These are phyloP conservation scores for Nephrotoma appendiculata DNA, from an alignment of 2,888 invertebrate genomes.

Conservation along the genomic window DNA sequence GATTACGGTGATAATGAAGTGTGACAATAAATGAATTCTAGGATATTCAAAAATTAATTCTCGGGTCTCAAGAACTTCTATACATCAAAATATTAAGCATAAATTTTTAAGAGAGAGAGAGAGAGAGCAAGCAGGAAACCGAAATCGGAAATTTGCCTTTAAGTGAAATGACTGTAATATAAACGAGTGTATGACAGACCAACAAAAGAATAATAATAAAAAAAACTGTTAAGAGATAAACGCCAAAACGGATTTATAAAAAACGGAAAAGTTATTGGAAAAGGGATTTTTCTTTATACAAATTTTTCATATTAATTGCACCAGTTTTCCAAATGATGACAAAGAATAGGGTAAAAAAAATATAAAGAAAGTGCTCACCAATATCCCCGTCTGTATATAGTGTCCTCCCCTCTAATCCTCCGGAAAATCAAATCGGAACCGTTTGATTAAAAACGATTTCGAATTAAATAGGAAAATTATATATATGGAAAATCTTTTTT, in stretches of 20 bases:
- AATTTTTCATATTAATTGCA: neutral
- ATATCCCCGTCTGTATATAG: neutral
- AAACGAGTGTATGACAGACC: neutral
- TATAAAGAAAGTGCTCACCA: neutral
- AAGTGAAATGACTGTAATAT: neutral
- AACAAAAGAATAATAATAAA: neutral
- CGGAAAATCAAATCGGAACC: neutral
- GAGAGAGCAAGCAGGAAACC: neutral
- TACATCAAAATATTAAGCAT: too few relatives aligned
- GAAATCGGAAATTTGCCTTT: neutral
- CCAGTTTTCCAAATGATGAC: neutral
- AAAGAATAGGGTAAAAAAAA: neutral
- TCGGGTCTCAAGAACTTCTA: neutral
- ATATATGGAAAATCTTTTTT: neutral
- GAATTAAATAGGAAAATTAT: neutral
- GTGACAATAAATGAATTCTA: neutral
- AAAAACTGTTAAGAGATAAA: neutral
- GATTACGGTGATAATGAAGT: neutral
- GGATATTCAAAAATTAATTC: neutral
- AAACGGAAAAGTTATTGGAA: neutral
- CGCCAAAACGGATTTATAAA: neutral
- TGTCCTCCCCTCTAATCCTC: neutral
- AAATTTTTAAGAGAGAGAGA: neutral
- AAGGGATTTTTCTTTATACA: neutral
- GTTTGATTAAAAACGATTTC: neutral